Evolutionary conservation across 2,888 invertebrate genomes (phyloP), one percentile per base, ranked within the genome.

Genomic region (Orthosia gothica): DNA sequence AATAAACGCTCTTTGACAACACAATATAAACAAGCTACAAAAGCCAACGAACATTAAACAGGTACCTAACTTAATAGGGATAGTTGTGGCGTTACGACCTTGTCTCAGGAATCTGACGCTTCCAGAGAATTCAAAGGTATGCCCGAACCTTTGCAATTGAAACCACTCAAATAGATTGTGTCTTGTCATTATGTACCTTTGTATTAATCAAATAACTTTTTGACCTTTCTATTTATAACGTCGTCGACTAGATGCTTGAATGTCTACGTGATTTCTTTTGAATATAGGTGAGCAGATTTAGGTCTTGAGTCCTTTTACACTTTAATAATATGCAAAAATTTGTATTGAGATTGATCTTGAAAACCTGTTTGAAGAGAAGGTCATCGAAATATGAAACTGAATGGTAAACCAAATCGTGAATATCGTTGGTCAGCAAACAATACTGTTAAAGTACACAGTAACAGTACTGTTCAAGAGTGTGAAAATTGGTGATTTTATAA

Each of bases 161-260:
- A 18, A 18, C 40, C 50, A 74, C 63, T 32, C 16, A 20, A 74
- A 64, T 58, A 64, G 5, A 40, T 18, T 18, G 65, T 59, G 66
- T 61, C 15, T 23, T 20, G 7, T 40, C 40, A 40, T 40, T 40
- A 9, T 3, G 23, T 2, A 15, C 12, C 26, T 40, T 47, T 52
- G 16, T 45, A 16, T 59, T 32, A 23, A 58, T 47, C 4, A 2
- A 15, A 52, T 47, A 18, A 2, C 11, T 57, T 45, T 55, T 45
- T 5, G n/a, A 9, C 26, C 11, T 26, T 52, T 61, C 26, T 45
- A 49, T 20, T 40, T 18, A 20, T 50, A 26, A 45, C 15, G 15
- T 55, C 26, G 7, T 55, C 26, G 7, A 23, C 18, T 55, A 45
- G 7, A 40, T 49, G 5, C 12, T 57, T 16, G 13, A n/a, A 26